Base-by-base conservation (phyloP, 2,113 vertebrate genomes). In the Phylloscopus whistleri region DNA sequence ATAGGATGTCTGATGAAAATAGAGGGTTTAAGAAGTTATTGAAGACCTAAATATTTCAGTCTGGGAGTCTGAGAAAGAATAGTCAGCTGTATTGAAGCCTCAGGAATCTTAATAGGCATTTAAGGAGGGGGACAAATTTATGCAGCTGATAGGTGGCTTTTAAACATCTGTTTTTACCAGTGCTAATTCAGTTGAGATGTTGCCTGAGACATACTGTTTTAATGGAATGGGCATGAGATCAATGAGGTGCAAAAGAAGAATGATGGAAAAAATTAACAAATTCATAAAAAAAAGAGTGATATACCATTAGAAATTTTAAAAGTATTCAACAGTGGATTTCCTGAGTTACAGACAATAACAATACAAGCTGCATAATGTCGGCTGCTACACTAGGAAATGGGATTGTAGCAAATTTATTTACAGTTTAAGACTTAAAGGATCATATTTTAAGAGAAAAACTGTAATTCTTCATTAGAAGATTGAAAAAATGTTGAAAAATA, bases 41-140 rank as follows among this genome's bases (percentile, higher is more conserved):
- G 69, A 90, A 96, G 41, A 93, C n/a, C 11, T 77, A 94, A 95
- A 89, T 96, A 96, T 93, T 95, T 90, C 68, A 73, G 79, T 90
- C 64, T 92, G 94, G 93, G 95, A 95, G 74, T 88, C 79, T 86
- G 52, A 81, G 53, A 87, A 48, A 58, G 56, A 78, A 66, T 30
- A 84, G 59, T 66, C 1, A 28, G 10, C 58, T 91, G 24, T 68
- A 43, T 35, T 84, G 73, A 31, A 86, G 41, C 44, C 64, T 77
- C 44, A 64, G 73, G 68, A 73, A 75, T 75, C 73, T 72, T 78
- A 84, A 80, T 9, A 92, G 77, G 10, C 8, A 51, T 81, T 90
- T 72, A 39, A 74, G 26, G 31, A 94, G 7, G 23, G n/a, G 46
- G 66, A 55, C 39, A 70, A 83, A 35, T 83, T 86, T 88, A 21